phyloP scores from a whole-genome alignment of 2,113 vertebrate species.

The Rhinoderma darwinii region DNA sequence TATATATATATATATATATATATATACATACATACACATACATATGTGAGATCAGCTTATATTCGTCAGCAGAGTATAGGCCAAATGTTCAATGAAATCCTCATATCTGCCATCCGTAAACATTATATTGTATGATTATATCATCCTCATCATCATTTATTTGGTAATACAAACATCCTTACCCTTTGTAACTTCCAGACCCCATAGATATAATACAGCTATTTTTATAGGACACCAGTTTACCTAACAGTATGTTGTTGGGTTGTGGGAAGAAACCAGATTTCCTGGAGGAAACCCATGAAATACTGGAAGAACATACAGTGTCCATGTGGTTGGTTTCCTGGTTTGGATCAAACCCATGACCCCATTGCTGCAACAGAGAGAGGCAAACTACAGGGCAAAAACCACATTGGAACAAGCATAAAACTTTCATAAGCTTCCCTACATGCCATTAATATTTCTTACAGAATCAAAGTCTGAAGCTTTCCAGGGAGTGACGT shows the following conservation, averaged over 20 bases:
- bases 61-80: not conserved
- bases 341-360: not conserved
- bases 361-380: not conserved
- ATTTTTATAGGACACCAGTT: not conserved
- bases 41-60: too few species aligned
- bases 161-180: not conserved
- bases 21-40: too few species aligned
- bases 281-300: conserved; percentile 21
- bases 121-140: not conserved
- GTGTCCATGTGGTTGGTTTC: not conserved
- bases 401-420: not conserved
- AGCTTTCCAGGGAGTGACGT: not conserved
- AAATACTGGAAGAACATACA: conserved; percentile 5
- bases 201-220: not conserved
- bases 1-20: too few species aligned
- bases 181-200: not conserved
- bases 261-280: conserved; percentile 14
- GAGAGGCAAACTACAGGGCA: not conserved
- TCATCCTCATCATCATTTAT: too few species aligned
- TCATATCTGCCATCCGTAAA: not conserved
- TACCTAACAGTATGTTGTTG: not conserved
- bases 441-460: not conserved
- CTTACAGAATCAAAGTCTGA: not conserved
- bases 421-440: not conserved
- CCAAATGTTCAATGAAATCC: not conserved